These are phyloP conservation scores for Synchiropus splendidus DNA, from an alignment of 2,113 vertebrate genomes.

Conservation along the genomic window DNA sequence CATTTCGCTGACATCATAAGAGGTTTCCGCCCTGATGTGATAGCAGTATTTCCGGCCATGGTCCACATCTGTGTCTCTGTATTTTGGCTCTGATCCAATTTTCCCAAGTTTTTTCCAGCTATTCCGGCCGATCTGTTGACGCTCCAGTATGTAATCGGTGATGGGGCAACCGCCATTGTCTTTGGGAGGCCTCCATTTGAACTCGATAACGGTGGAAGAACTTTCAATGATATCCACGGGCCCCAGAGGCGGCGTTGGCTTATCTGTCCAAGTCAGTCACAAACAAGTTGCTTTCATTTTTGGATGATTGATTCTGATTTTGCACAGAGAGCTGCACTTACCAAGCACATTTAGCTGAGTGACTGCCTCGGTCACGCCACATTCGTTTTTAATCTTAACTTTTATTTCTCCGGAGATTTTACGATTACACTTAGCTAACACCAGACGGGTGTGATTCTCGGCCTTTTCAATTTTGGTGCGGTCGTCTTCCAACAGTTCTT, in stretches of 20 bases:
- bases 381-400: slow-evolving; percentile 76
- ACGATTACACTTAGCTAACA: slow-evolving; percentile 65
- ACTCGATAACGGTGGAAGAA: slow-evolving; percentile 57
- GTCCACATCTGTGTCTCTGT: slow-evolving; percentile 70
- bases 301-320: background rate
- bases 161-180: slow-evolving; percentile 74
- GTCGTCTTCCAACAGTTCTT: slow-evolving; percentile 57
- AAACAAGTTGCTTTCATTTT: too few species aligned
- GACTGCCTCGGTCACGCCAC: slow-evolving; percentile 63
- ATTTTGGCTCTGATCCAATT: slow-evolving; percentile 56
- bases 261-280: slow-evolving; percentile 50
- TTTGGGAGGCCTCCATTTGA: slow-evolving; percentile 73
- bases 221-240: slow-evolving; percentile 71
- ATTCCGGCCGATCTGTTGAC: slow-evolving; percentile 71
- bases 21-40: slow-evolving; percentile 71
- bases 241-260: slow-evolving; percentile 71
- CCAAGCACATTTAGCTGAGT: slow-evolving; percentile 71
- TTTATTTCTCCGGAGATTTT: slow-evolving; percentile 76
- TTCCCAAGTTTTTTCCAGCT: slow-evolving; percentile 76
- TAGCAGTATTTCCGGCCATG: slow-evolving; percentile 76
- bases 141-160: slow-evolving; percentile 71
- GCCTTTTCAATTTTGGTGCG: slow-evolving; percentile 66
- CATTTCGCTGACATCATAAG: slow-evolving; percentile 66
- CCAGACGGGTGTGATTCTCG: slow-evolving; percentile 56
- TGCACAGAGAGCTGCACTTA: slow-evolving; percentile 21